Percentiles rank a stretch among this genome's conserved stretches.
phyloP scores from a whole-genome alignment of 2,113 vertebrate genomes.

The Setophaga petechia region DNA sequence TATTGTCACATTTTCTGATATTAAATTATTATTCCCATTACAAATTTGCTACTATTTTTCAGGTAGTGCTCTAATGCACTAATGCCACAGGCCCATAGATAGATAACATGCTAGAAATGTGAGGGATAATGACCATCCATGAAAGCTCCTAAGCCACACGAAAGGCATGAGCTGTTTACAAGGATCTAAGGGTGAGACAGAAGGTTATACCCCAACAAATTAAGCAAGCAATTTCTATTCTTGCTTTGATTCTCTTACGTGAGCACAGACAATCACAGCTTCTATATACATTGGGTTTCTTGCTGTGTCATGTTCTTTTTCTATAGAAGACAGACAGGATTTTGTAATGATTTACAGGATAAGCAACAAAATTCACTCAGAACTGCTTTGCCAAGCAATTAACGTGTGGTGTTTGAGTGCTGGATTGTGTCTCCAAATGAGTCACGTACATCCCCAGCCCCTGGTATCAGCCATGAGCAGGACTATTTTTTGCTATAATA shows the following conservation, averaged over 20 bases:
- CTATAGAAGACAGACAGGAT: neutral
- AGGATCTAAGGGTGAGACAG: neutral
- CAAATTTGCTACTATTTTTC: neutral
- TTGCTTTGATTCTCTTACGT: neutral
- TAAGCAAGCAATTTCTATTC: neutral
- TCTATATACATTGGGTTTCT: neutral
- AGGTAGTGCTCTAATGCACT: neutral
- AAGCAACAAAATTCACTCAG: neutral
- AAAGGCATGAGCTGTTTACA: neutral
- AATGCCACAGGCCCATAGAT: neutral
- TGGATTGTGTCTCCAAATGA: neutral
- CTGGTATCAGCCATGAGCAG: neutral
- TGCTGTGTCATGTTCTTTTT: neutral
- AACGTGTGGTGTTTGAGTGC: neutral
- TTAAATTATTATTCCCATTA: neutral
- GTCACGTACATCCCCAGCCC: rapidly evolving
- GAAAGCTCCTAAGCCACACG: neutral
- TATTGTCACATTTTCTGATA: neutral
- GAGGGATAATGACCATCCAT: neutral
- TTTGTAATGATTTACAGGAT: neutral
- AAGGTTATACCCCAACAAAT: neutral
- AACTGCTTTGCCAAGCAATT: neutral
- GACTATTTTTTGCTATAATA: neutral
- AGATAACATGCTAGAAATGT: neutral
- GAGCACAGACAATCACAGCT: neutral